Conservation (phyloP, 1,140 invertebrate species). For the Aradophagus sp. region DNA sequence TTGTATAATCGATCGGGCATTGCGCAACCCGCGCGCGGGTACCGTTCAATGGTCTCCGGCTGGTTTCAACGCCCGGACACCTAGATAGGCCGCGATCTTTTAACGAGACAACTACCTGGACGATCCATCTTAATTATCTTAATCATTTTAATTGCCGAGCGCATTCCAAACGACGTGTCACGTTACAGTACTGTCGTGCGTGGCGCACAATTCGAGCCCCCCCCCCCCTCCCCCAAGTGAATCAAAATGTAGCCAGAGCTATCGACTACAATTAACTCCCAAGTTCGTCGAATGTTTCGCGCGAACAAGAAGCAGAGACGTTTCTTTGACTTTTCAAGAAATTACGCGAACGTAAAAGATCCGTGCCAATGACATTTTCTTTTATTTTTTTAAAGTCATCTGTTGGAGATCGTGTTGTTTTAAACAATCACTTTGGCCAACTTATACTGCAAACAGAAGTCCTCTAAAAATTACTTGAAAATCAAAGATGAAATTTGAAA, state of each 20-base stretch:
- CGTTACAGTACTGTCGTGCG: slow-evolving; percentile 20
- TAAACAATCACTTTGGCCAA: too few relatives aligned
- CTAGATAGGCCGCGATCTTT: slow-evolving; percentile 21
- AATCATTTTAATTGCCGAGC: slow-evolving; percentile 49
- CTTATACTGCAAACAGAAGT: too few relatives aligned
- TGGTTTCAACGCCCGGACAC: slow-evolving; percentile 19
- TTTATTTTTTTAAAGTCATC: too few relatives aligned
- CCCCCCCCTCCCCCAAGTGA: slow-evolving; percentile 5
- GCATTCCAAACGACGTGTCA: slow-evolving; percentile 36
- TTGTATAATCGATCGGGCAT: slow-evolving; percentile 44
- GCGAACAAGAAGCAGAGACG: too few relatives aligned
- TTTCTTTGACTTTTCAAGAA: too few relatives aligned
- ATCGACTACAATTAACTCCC: slow-evolving; percentile 26
- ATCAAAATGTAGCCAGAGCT: background rate
- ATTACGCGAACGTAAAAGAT: too few relatives aligned
- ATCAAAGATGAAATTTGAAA: too few relatives aligned
- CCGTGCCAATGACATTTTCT: too few relatives aligned
- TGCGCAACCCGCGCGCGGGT: slow-evolving; percentile 12
- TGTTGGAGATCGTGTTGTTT: too few relatives aligned
- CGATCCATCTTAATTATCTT: slow-evolving; percentile 52
- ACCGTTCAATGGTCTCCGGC: slow-evolving; percentile 35
- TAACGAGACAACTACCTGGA: slow-evolving; percentile 34
- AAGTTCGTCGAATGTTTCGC: slow-evolving; percentile 9
- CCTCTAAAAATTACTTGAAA: too few relatives aligned
- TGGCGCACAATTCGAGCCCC: background rate